Evolutionary conservation across 1,140 invertebrate species (phyloP), one percentile per base, ranked within the genome.

Genomic region (Drosophila mojavensis): DNA sequence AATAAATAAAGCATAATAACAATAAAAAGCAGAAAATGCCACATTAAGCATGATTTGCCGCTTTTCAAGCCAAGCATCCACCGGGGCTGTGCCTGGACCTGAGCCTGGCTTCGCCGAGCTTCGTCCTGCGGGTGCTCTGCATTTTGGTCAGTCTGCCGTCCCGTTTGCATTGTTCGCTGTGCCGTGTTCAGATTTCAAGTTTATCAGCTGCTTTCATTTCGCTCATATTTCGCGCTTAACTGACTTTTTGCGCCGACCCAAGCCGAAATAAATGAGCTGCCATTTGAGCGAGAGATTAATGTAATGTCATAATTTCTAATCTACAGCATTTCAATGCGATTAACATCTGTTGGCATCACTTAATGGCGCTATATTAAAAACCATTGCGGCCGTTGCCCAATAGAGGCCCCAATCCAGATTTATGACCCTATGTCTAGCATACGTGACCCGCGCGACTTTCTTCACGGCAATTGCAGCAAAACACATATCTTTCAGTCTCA

Each of bases 41-140:
- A 89, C 84, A 89, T 89, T 89, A 89, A 89, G 80, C 81, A 89
- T 89, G 84, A 89, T 89, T 89, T 89, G 84, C 84, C 81, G 84
- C 84, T 89, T 88, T 75, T 77, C 60, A 71, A 79, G 82, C 55
- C 72, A 77, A 71, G 62, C 77, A 78, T 79, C 79, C 76, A 74
- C 56, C 75, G 81, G 62, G 54, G 58, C 50, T 63, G 20, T 2
- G 20, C 20, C 20, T 24, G 20, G 20, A 24, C 20, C 20, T 24
- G 20, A 3, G 2, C 20, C 20, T 24, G 20, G 60, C 30, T 41
- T 54, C 36, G 26, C 20, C 47, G 54, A 73, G 41, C 59, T 36
- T 10, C 11, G 59, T 65, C 48, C 54, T 64, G 15, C 26, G 63
- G 59, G 64, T 30, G 24, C 56, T 65, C 45, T 68, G 5, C 56